Percentiles rank a stretch among this genome's conserved stretches.
Evolutionary conservation across 2,797 vertebrate genomes (phyloP).

Genomic region (Sphaeramia orbicularis): DNA sequence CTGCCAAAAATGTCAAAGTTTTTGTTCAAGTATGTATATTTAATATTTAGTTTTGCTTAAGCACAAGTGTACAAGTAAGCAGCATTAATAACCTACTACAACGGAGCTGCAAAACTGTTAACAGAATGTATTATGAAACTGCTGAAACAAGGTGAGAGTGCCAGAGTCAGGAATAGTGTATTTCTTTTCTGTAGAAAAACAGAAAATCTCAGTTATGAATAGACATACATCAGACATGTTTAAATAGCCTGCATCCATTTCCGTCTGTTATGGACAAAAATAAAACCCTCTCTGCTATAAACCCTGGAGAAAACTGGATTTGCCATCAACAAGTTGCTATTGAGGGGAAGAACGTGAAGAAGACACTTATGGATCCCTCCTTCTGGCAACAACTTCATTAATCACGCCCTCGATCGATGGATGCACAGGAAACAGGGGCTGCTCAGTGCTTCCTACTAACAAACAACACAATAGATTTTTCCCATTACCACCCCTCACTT

Average conservation of each 20-base stretch:
- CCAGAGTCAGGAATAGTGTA: too few relatives aligned
- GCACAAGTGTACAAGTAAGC: too few relatives aligned
- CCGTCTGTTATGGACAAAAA: not conserved
- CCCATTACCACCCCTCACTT: conserved; percentile 38
- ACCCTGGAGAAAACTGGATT: not conserved
- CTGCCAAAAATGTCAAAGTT: too few relatives aligned
- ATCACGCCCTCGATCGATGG: conserved; percentile 67
- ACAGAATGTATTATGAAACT: too few relatives aligned
- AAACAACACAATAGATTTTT: conserved; percentile 64
- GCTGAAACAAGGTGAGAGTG: too few relatives aligned
- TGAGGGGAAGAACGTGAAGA: conserved; percentile 49
- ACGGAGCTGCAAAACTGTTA: too few relatives aligned
- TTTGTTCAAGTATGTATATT: too few relatives aligned
- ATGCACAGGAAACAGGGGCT: conserved; percentile 58
- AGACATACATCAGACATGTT: too few relatives aligned
- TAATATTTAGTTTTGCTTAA: too few relatives aligned
- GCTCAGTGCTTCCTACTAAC: conserved; percentile 38
- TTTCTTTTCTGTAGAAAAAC: too few relatives aligned
- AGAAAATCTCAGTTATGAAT: too few relatives aligned
- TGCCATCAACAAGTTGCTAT: conserved; percentile 55
- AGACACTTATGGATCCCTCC: conserved; percentile 62
- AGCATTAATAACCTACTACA: too few relatives aligned
- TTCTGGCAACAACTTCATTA: conserved; percentile 71
- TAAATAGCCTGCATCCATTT: not conserved
- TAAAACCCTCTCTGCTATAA: not conserved